A percentile compares a stretch with the other conserved stretches of the same genome.
Evolutionary conservation across 1,140 invertebrate genomes (phyloP).

Genomic region (Diabrotica virgifera): DNA sequence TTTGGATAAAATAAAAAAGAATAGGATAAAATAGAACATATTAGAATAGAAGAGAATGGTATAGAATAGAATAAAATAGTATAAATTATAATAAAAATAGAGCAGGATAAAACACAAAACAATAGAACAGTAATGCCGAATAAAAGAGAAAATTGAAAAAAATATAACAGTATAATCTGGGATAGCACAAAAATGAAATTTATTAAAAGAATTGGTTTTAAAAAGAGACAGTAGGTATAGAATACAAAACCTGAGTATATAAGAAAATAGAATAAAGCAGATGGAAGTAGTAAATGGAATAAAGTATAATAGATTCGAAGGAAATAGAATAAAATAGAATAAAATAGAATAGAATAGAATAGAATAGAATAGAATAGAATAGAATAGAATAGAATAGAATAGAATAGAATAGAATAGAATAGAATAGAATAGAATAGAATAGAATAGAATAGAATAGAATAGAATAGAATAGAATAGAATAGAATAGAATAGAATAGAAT

Average conservation of each 20-base stretch:
- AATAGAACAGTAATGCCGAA: background rate
- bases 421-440: background rate
- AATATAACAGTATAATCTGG: background rate
- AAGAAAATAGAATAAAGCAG: background rate
- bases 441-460: background rate
- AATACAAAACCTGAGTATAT: background rate
- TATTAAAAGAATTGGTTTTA: no score
- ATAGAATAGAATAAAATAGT: background rate
- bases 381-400: background rate
- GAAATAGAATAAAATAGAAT: background rate
- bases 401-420: background rate
- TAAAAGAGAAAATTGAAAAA: background rate
- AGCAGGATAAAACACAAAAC: background rate
- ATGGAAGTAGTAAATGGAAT: background rate
- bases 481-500: background rate
- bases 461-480: background rate
- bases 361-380: background rate
- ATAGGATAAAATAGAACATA: background rate
- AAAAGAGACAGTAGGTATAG: background rate
- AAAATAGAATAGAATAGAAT: background rate
- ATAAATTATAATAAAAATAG: background rate
- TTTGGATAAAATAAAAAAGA: background rate
- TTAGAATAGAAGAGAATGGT: background rate
- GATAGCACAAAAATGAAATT: no score
- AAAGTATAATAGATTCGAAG: no score